Percentiles rank a stretch among this genome's conserved stretches.
Evolutionary conservation across 2,888 invertebrate species (phyloP).

Genomic region (Alsophila aescularia): DNA sequence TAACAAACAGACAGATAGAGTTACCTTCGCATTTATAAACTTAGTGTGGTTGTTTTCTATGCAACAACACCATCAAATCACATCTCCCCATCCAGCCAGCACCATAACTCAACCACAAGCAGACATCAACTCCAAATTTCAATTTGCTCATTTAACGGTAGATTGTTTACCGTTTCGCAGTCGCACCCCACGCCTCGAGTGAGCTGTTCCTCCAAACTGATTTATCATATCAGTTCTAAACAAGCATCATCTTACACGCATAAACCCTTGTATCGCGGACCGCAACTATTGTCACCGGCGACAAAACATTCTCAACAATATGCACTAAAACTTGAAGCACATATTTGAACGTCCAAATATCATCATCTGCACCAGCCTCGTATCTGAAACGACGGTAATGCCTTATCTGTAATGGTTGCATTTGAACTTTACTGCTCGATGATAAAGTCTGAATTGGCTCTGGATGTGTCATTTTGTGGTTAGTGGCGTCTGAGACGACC

Average conservation of each 20-base stretch:
- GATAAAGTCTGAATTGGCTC: conserved; percentile 44
- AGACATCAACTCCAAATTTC: conserved; percentile 59
- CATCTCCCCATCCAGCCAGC: conserved; percentile 27
- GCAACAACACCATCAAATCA: not conserved
- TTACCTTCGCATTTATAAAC: no score
- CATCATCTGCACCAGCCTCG: conserved; percentile 52
- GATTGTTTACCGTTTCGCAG: conserved; percentile 64
- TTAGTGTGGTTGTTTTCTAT: no score
- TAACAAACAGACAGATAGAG: no score
- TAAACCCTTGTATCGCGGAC: conserved; percentile 76
- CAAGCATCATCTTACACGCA: conserved; percentile 84
- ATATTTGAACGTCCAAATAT: conserved; percentile 71
- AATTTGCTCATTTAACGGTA: conserved; percentile 76
- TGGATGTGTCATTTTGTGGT: conserved; percentile 38
- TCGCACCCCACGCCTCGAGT: conserved; percentile 69
- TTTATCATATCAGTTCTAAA: conserved; percentile 83
- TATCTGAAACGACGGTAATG: conserved; percentile 50
- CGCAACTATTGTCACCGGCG: conserved; percentile 46
- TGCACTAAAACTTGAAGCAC: conserved; percentile 69
- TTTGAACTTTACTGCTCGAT: conserved; percentile 43
- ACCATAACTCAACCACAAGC: conserved; percentile 37
- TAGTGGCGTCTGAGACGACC: conserved; percentile 70
- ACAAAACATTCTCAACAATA: conserved; percentile 76
- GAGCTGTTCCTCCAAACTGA: conserved; percentile 81
- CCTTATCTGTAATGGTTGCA: conserved; percentile 30